Conservation (phyloP, 1,140 invertebrate species). For the Drosophila sp. region DNA sequence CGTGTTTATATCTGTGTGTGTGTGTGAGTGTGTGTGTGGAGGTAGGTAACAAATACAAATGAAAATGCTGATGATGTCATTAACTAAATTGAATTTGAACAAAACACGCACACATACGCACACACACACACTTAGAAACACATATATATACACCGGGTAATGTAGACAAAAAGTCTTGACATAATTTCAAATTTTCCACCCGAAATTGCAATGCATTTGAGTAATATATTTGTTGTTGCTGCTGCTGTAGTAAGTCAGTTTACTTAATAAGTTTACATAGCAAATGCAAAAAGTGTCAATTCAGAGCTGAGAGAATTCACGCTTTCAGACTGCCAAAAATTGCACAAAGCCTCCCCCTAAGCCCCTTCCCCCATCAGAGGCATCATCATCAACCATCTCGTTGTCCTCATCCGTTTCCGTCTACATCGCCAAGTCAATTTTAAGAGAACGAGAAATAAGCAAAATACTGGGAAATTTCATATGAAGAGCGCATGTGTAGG, state of each 20-base stretch:
- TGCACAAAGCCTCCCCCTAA: not conserved
- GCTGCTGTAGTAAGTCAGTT: constrained; percentile 28
- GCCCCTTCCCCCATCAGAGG: not conserved
- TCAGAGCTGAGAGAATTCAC: constrained; percentile 13
- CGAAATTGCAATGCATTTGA: constrained; percentile 62
- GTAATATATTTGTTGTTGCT: constrained; percentile 36
- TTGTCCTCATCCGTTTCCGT: not conserved
- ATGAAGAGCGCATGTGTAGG: constrained; percentile 32
- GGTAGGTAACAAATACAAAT: constrained; percentile 60
- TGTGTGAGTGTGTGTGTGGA: not conserved
- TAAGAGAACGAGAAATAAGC: constrained; percentile 29
- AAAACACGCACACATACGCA: constrained; percentile 18
- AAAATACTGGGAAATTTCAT: constrained; percentile 63
- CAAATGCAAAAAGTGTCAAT: constrained; percentile 43
- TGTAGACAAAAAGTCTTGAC: constrained; percentile 45
- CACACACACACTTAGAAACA: constrained; percentile 9
- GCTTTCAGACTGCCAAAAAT: constrained; percentile 13
- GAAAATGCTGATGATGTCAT: constrained; percentile 70
- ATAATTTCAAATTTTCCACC: constrained; percentile 67
- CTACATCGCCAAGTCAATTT: not conserved
- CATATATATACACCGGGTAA: constrained; percentile 23
- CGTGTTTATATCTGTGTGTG: not conserved
- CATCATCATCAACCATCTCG: not conserved
- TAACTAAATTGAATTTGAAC: constrained; percentile 65
- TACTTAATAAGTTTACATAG: constrained; percentile 40